Percentiles rank a stretch among this genome's conserved stretches.
phyloP scores from a whole-genome alignment of 2,113 vertebrate species.

The Heterotis niloticus region DNA sequence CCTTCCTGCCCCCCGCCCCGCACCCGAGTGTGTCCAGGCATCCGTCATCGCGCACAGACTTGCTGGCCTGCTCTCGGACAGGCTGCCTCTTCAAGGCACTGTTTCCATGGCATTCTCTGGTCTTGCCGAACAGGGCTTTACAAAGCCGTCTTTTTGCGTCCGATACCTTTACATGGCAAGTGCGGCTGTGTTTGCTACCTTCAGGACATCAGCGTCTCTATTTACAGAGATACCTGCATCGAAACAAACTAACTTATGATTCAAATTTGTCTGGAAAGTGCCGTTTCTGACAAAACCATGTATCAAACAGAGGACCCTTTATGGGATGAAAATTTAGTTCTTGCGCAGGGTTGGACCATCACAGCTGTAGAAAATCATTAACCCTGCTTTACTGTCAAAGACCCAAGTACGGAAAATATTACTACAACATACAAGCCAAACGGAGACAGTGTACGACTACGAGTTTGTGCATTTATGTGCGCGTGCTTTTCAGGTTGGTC shows the following conservation, averaged over 20 bases:
- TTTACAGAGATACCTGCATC: too few species aligned
- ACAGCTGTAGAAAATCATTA: background rate
- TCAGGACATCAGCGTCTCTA: too few species aligned
- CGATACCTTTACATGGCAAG: too few species aligned
- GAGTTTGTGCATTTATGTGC: background rate
- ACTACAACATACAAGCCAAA: slow-evolving; percentile 10
- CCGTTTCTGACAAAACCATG: too few species aligned
- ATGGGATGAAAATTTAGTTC: too few species aligned
- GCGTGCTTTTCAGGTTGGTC: background rate
- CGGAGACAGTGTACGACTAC: background rate
- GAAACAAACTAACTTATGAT: too few species aligned
- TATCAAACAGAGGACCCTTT: too few species aligned
- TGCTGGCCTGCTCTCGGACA: slow-evolving; percentile 2
- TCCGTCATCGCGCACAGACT: slow-evolving; percentile 1
- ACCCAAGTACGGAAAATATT: background rate
- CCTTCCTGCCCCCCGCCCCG: background rate
- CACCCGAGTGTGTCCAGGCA: slow-evolving; percentile 4
- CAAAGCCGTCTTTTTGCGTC: too few species aligned
- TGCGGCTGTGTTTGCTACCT: background rate
- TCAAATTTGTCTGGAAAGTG: too few species aligned
- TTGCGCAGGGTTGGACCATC: too few species aligned
- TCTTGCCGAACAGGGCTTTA: background rate
- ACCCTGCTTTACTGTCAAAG: background rate
- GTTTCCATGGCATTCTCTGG: slow-evolving; percentile 17
- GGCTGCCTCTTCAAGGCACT: background rate